phyloP scores from a whole-genome alignment of 2,888 invertebrate species.

The Drosophila pegasa region DNA sequence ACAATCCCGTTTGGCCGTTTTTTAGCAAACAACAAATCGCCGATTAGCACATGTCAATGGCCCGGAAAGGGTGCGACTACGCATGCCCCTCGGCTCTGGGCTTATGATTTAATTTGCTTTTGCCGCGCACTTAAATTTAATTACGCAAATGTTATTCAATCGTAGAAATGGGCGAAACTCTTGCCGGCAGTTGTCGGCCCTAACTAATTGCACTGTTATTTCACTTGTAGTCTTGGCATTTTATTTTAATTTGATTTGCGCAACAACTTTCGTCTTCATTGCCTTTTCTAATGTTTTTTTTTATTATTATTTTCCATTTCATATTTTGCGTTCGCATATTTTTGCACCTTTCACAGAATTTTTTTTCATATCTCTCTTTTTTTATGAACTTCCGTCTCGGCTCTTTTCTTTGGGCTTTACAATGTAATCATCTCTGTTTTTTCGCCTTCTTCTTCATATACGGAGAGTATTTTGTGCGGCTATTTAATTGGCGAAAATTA shows the following conservation, averaged over 20 bases:
- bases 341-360: constrained; percentile 80
- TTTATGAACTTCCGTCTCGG: constrained; percentile 67
- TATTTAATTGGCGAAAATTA: constrained; percentile 78
- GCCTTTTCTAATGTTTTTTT: constrained; percentile 44
- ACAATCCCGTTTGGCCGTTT: constrained; percentile 25
- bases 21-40: constrained; percentile 46
- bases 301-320: neutral
- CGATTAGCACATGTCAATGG: constrained; percentile 65
- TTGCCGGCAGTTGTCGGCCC: constrained; percentile 17
- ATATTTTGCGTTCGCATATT: constrained; percentile 39
- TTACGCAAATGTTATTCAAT: constrained; percentile 78
- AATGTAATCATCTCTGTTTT: constrained; percentile 53
- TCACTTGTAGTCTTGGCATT: constrained; percentile 61
- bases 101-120: constrained; percentile 68
- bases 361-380: constrained; percentile 28
- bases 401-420: constrained; percentile 44
- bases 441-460: constrained; percentile 18
- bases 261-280: constrained; percentile 80
- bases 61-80: constrained; percentile 40
- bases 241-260: constrained; percentile 72
- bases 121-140: constrained; percentile 56
- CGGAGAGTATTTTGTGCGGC: constrained; percentile 41
- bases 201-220: constrained; percentile 76
- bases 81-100: neutral
- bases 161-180: constrained; percentile 62